A percentile compares a stretch with the other conserved stretches of the same genome.
phyloP scores from a whole-genome alignment of 2,113 vertebrate genomes.

The Chiloscyllium plagiosum region DNA sequence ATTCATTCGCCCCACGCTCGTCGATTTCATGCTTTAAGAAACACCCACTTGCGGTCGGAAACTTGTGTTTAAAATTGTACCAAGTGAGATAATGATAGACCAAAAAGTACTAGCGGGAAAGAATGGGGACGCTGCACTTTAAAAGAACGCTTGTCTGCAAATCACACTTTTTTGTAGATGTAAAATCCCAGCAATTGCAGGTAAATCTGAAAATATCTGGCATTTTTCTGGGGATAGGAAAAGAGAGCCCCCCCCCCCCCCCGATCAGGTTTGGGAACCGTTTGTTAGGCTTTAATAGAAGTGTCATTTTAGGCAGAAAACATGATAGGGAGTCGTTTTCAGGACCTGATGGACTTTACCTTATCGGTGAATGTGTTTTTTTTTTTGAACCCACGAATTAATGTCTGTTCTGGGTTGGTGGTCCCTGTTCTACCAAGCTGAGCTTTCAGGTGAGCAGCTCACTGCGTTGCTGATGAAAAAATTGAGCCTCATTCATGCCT shows the following conservation, averaged over 20 bases:
- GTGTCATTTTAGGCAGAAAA: background rate
- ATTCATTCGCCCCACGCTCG: background rate
- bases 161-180: background rate
- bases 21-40: background rate
- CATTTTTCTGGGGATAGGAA: no score
- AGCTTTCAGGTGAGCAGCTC: background rate
- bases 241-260: no score
- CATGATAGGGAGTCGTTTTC: background rate
- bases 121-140: background rate
- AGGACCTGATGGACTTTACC: background rate
- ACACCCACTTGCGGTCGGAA: background rate
- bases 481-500: background rate
- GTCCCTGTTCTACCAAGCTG: background rate
- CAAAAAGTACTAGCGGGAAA: background rate
- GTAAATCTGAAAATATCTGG: background rate
- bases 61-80: background rate
- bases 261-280: background rate
- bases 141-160: background rate
- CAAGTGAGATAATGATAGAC: background rate
- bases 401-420: background rate
- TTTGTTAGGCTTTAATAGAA: background rate
- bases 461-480: background rate
- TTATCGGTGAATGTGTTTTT: background rate
- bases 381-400: background rate
- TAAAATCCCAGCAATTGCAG: background rate